Conservation (phyloP, 2,113 vertebrate genomes). For the Mustela nigripes region DNA sequence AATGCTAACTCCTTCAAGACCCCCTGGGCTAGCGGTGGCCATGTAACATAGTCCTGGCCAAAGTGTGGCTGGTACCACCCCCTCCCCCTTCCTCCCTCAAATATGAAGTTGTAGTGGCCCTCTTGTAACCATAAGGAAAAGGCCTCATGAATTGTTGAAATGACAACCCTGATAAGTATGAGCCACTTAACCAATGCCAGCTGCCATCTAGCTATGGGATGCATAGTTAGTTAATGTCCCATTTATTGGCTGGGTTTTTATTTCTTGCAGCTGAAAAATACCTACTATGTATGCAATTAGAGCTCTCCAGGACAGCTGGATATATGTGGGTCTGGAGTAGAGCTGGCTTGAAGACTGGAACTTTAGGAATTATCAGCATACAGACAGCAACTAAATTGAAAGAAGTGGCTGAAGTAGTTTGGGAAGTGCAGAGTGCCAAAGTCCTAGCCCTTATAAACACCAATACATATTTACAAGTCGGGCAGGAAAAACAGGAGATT, state of each 20-base stretch:
- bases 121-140: not conserved
- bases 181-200: not conserved
- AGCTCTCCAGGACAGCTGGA: not conserved
- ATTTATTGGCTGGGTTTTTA: conserved; percentile 10
- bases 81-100: not conserved
- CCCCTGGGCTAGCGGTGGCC: not conserved
- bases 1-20: not conserved
- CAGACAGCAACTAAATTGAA: not conserved
- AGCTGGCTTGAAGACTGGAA: not conserved
- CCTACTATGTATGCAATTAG: not conserved
- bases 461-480: not conserved
- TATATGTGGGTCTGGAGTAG: not conserved
- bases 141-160: not conserved
- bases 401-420: not conserved
- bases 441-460: not conserved
- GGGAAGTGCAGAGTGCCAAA: not conserved
- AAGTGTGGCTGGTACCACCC: not conserved
- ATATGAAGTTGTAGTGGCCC: not conserved
- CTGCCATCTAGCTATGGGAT: not conserved
- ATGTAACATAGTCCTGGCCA: not conserved
- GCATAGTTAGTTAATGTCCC: not conserved
- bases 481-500: not conserved
- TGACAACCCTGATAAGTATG: not conserved
- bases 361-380: not conserved
- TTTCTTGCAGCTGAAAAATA: conserved; percentile 1